phyloP scores from a whole-genome alignment of 2,888 invertebrate genomes.

The Meghimatium bilineatum region DNA sequence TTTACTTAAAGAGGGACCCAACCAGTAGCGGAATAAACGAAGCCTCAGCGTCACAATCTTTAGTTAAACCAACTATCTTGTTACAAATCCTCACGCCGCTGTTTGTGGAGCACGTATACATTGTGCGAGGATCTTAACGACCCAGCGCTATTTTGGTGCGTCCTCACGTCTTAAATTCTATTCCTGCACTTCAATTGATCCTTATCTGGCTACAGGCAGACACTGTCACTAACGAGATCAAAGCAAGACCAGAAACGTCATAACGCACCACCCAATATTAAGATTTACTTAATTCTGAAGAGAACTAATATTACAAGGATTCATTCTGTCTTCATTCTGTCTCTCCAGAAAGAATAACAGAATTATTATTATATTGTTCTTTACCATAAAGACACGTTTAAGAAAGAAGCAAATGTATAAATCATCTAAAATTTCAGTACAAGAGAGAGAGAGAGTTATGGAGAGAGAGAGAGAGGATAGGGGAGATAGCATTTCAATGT shows the following conservation, averaged over 20 bases:
- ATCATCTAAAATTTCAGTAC: too few relatives aligned
- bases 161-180: constrained; percentile 5
- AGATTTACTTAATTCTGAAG: background rate
- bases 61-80: constrained; percentile 15
- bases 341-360: too few relatives aligned
- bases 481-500: too few relatives aligned
- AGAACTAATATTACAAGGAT: background rate
- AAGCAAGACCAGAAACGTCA: constrained; percentile 10
- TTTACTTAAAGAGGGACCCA: constrained; percentile 2
- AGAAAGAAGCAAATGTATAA: too few relatives aligned
- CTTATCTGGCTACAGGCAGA: background rate
- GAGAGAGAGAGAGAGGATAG: too few relatives aligned
- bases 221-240: constrained; percentile 6
- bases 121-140: background rate
- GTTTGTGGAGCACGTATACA: constrained; percentile 11
- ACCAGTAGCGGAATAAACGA: background rate
- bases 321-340: background rate
- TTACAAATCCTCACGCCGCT: constrained; percentile 9
- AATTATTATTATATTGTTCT: too few relatives aligned
- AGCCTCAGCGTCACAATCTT: background rate
- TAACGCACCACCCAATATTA: constrained; percentile 21
- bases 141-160: constrained; percentile 1
- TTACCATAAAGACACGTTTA: too few relatives aligned
- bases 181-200: constrained; percentile 8
- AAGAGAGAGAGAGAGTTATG: too few relatives aligned